These are phyloP conservation scores for Clunio marinus DNA, from an alignment of 2,888 invertebrate species.

Conservation along the genomic window DNA sequence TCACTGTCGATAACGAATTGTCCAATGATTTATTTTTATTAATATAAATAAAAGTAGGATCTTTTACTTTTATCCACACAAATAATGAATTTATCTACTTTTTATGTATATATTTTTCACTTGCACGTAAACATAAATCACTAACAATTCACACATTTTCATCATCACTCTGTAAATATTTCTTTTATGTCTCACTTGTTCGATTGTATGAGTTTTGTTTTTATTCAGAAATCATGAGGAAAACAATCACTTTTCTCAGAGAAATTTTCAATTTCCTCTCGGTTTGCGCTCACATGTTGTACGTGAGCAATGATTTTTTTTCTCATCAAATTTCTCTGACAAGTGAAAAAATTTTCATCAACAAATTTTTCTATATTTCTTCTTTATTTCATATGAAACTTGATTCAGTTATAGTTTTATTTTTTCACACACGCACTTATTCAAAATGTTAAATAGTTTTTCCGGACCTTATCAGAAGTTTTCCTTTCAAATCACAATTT, in stretches of 20 bases:
- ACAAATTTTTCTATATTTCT: slow-evolving; percentile 27
- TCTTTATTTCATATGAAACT: slow-evolving; percentile 26
- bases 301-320: slow-evolving; percentile 22
- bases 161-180: slow-evolving; percentile 31
- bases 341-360: slow-evolving; percentile 35
- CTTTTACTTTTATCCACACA: neutral
- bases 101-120: neutral
- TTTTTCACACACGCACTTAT: slow-evolving; percentile 6
- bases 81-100: no score
- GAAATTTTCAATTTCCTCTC: slow-evolving; percentile 1
- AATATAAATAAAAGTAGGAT: no score
- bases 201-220: slow-evolving; percentile 34
- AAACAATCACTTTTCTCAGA: slow-evolving; percentile 11
- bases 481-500: slow-evolving; percentile 8
- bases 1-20: no score
- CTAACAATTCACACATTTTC: slow-evolving; percentile 8
- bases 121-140: slow-evolving; percentile 28
- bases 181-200: slow-evolving; percentile 29
- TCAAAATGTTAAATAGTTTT: neutral
- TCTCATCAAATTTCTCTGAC: neutral
- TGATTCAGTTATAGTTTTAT: neutral
- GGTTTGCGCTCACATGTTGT: neutral
- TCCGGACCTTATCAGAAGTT: slow-evolving; percentile 3
- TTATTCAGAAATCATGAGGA: slow-evolving; percentile 27
- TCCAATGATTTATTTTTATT: no score